A percentile compares a stretch with the other conserved stretches of the same genome.
Evolutionary conservation across 2,888 invertebrate species (phyloP).

Genomic region (Pachydiplax longipennis): DNA sequence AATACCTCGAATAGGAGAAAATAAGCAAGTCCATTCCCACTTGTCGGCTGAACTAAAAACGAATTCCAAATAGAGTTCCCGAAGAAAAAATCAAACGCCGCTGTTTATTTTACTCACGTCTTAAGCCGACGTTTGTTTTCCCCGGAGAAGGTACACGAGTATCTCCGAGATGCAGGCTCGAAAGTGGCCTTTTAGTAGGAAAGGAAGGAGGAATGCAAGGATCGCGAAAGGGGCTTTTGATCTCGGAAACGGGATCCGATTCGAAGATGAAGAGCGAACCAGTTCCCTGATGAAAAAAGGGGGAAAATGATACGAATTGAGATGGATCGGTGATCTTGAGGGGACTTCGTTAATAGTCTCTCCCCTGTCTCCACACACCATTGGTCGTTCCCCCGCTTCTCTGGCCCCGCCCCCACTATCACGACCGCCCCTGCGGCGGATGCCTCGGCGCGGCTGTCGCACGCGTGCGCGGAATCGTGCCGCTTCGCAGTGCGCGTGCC

Average conservation of each 20-base stretch:
- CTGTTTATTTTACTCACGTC: neutral
- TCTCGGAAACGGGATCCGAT: neutral
- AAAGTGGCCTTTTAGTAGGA: neutral
- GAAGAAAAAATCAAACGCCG: neutral
- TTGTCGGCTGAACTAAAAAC: neutral
- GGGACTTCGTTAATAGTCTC: neutral
- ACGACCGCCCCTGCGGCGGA: neutral
- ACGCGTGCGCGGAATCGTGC: constrained; percentile 9
- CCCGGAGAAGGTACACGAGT: no score
- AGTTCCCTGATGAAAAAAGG: neutral
- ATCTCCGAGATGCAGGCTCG: no score
- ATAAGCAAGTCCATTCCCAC: neutral
- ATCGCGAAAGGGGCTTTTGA: neutral
- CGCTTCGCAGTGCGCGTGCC: neutral
- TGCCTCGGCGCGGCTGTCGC: neutral
- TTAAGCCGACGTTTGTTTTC: neutral
- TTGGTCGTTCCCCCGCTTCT: neutral
- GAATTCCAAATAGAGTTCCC: neutral
- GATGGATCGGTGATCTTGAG: neutral
- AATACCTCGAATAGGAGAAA: neutral
- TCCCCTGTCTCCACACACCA: neutral
- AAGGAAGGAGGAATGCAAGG: neutral
- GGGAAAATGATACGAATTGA: neutral
- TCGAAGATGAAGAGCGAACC: neutral
- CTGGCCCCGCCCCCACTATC: neutral